These are phyloP conservation scores for Proterorhinus semilunaris DNA, from an alignment of 2,113 vertebrate species.

Conservation along the genomic window DNA sequence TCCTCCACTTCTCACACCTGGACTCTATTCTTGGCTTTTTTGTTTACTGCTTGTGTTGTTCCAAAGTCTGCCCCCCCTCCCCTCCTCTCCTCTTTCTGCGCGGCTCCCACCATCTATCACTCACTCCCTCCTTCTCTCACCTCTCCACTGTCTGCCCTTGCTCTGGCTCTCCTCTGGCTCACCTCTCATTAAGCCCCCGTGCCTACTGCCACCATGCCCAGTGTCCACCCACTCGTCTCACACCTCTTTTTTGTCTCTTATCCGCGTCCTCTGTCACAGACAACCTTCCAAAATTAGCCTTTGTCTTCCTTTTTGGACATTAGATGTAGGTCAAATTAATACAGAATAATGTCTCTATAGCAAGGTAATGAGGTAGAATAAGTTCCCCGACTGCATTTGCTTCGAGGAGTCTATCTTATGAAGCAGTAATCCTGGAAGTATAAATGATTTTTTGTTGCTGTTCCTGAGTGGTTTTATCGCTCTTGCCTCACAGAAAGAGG, in stretches of 20 bases:
- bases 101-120: slow-evolving; percentile 67
- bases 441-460: too few species aligned
- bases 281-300: slow-evolving; percentile 7
- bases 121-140: slow-evolving; percentile 70
- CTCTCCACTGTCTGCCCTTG: slow-evolving; percentile 68
- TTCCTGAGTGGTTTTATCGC: too few species aligned
- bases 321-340: slow-evolving; percentile 5
- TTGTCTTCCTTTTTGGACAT: slow-evolving; percentile 1
- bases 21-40: slow-evolving; percentile 72
- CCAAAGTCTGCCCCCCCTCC: slow-evolving; percentile 45
- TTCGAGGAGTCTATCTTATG: too few species aligned
- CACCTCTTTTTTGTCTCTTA: slow-evolving; percentile 57
- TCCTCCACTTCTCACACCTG: slow-evolving; percentile 62
- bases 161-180: slow-evolving; percentile 74
- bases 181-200: slow-evolving; percentile 76
- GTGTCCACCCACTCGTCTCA: slow-evolving; percentile 73
- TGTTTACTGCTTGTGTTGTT: slow-evolving; percentile 68
- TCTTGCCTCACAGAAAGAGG: too few species aligned
- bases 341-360: not conserved
- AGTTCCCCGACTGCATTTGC: too few species aligned
- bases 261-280: slow-evolving; percentile 36
- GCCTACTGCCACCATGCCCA: slow-evolving; percentile 66
- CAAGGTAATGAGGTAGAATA: too few species aligned
- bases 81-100: slow-evolving; percentile 30
- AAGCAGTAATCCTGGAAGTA: too few species aligned